A percentile compares a stretch with the other conserved stretches of the same genome.
Conservation (phyloP, 1,140 invertebrate species). For the Tetramorium parvispinum region DNA sequence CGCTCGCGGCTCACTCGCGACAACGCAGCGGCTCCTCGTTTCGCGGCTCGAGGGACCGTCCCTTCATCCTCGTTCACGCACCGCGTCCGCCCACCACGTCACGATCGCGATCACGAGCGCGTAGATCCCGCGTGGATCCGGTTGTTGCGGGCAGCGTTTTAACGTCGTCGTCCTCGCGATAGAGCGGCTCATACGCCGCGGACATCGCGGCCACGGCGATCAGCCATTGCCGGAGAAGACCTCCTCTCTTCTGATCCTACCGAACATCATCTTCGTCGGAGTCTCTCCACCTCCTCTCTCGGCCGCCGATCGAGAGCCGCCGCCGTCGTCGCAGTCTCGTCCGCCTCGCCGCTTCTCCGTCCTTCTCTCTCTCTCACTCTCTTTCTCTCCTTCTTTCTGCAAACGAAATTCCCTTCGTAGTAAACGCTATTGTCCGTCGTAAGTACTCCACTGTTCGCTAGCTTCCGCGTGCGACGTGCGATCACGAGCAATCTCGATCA, state of each 20-base stretch:
- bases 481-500: not conserved
- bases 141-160: conserved; percentile 2
- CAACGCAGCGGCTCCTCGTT: conserved; percentile 40
- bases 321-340: conserved; percentile 21
- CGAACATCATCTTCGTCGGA: conserved; percentile 73
- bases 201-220: conserved; percentile 67
- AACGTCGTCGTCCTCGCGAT: conserved; percentile 36
- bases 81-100: conserved; percentile 40
- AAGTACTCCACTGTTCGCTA: conserved; percentile 12
- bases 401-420: conserved; percentile 52
- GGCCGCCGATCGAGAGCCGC: not conserved
- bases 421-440: conserved; percentile 21
- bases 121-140: conserved; percentile 41
- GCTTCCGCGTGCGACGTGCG: conserved; percentile 18
- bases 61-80: conserved; percentile 50
- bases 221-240: conserved; percentile 75
- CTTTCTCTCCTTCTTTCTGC: conserved; percentile 31
- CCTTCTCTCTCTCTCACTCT: not conserved
- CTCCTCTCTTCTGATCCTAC: conserved; percentile 72
- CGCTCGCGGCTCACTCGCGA: conserved; percentile 51
- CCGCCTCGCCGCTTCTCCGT: conserved; percentile 13
- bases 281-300: conserved; percentile 41
- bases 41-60: conserved; percentile 43
- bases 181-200: conserved; percentile 66
- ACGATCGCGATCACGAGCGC: conserved; percentile 52